A percentile compares a stretch with the other conserved stretches of the same genome.
Conservation (phyloP, 2,888 invertebrate genomes). For the Nemapogon koenigi region DNA sequence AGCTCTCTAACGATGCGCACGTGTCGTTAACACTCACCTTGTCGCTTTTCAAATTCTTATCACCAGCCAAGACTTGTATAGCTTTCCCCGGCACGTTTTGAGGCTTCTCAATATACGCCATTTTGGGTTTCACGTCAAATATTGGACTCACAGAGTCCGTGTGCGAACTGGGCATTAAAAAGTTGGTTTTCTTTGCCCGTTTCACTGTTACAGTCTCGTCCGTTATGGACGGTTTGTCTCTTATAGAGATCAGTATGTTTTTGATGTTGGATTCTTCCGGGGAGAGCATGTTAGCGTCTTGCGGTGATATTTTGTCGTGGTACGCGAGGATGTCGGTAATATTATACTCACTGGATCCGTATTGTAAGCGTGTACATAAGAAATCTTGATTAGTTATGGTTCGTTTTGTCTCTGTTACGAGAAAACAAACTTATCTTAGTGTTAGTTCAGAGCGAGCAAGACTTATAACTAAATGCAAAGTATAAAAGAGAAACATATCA, state of each 20-base stretch:
- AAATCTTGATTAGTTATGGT: constrained; percentile 1
- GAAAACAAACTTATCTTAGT: too few species aligned
- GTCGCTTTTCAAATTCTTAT: constrained; percentile 33
- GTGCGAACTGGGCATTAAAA: constrained; percentile 34
- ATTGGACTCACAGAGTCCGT: constrained; percentile 43
- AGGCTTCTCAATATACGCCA: constrained; percentile 45
- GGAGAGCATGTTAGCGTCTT: constrained; percentile 57
- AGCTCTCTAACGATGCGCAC: constrained; percentile 60
- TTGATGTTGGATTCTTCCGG: constrained; percentile 50
- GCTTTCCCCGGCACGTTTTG: constrained; percentile 73
- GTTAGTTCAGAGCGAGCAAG: too few species aligned
- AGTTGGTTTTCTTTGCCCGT: constrained; percentile 38
- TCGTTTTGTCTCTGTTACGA: too few species aligned
- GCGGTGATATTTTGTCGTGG: constrained; percentile 44
- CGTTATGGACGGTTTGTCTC: constrained; percentile 41
- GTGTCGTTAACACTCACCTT: constrained; percentile 47
- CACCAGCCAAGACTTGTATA: constrained; percentile 71
- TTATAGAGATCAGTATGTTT: constrained; percentile 47
- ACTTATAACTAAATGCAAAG: neutral
- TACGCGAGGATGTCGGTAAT: constrained; percentile 31
- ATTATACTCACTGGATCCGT: constrained; percentile 59
- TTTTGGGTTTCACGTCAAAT: constrained; percentile 38
- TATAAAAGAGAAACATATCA: neutral
- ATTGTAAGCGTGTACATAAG: constrained; percentile 27
- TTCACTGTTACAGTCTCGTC: constrained; percentile 47